phyloP scores from a whole-genome alignment of 2,888 invertebrate species.

The Spisula subtruncata region DNA sequence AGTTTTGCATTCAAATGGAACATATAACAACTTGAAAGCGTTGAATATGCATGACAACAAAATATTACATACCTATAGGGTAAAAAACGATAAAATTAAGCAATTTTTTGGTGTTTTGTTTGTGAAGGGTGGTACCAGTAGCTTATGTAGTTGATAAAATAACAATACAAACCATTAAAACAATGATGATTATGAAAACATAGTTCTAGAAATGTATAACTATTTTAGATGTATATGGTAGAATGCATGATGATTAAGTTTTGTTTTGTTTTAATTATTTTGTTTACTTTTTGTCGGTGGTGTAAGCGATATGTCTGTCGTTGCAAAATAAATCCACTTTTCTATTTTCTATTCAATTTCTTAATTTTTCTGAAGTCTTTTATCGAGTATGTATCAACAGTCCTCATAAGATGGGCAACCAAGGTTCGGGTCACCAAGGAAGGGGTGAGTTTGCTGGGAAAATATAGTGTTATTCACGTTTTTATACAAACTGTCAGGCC shows the following conservation, averaged over 20 bases:
- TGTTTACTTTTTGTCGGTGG: not conserved
- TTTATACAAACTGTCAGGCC: not conserved
- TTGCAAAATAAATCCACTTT: constrained; percentile 19
- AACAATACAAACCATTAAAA: not conserved
- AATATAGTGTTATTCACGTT: not conserved
- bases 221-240: not conserved
- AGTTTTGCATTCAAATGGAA: too few relatives aligned
- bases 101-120: too few relatives aligned
- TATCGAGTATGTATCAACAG: not conserved
- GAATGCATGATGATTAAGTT: not conserved
- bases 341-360: not conserved
- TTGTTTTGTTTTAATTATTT: not conserved
- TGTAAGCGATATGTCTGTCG: constrained; percentile 7
- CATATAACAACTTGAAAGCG: too few relatives aligned
- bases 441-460: not conserved
- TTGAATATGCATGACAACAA: too few relatives aligned
- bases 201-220: not conserved
- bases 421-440: constrained; percentile 59
- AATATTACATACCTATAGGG: too few relatives aligned
- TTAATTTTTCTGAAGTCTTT: not conserved
- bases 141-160: not conserved
- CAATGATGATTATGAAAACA: not conserved
- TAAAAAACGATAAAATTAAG: too few relatives aligned
- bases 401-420: constrained; percentile 50
- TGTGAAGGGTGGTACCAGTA: not conserved